Percentiles rank a stretch among this genome's conserved stretches.
phyloP scores from a whole-genome alignment of 2,797 vertebrate species.

The Chloroceryle amazona region DNA sequence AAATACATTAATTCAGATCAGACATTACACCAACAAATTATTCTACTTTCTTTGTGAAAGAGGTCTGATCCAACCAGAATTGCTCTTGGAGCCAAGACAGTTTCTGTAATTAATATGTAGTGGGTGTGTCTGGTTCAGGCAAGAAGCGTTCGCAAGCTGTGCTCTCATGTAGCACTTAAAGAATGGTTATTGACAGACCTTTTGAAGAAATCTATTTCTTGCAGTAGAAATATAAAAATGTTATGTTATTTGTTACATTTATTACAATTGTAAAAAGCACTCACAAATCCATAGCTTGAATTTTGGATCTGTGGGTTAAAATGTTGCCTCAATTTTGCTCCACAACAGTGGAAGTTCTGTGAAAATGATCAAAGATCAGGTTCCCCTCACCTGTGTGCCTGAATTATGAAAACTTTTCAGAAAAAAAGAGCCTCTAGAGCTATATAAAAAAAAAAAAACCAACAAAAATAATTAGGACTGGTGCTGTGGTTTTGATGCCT shows the following conservation, averaged over 20 bases:
- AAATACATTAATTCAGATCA: constrained; percentile 82
- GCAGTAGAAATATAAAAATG: neutral
- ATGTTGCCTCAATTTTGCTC: neutral
- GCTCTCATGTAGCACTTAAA: neutral
- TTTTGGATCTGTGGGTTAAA: neutral
- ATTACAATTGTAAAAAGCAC: neutral
- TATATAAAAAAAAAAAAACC: neutral
- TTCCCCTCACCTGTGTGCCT: accelerated
- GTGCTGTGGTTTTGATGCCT: neutral
- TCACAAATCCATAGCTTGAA: neutral
- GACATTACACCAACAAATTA: constrained; percentile 76
- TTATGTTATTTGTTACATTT: neutral
- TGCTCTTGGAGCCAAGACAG: constrained; percentile 26
- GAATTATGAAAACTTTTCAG: neutral
- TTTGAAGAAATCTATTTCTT: neutral
- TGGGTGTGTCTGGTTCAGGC: constrained; percentile 21
- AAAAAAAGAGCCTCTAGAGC: neutral
- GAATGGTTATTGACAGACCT: neutral
- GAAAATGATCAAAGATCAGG: neutral
- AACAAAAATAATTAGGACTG: neutral
- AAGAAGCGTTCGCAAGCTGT: neutral
- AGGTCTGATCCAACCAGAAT: constrained; percentile 63
- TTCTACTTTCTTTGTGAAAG: constrained; percentile 75
- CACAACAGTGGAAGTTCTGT: neutral
- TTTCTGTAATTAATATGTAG: constrained; percentile 67